Evolutionary conservation across 2,797 vertebrate genomes (phyloP).

Genomic region (Sebastes baramenuke): DNA sequence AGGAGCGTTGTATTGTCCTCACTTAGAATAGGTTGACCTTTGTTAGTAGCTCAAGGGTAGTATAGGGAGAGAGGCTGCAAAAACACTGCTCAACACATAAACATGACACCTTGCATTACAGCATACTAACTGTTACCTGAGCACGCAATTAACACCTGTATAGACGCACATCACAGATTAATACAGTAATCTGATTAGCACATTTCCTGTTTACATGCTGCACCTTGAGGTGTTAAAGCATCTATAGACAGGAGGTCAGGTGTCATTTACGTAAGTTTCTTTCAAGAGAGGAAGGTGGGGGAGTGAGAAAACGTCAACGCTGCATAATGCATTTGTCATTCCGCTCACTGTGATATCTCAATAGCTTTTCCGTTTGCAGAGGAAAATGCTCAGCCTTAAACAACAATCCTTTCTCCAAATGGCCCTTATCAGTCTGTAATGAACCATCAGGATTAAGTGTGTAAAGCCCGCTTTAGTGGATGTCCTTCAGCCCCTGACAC

Average conservation of each 20-base stretch:
- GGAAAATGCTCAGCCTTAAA: slow-evolving; percentile 16
- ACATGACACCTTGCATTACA: not conserved
- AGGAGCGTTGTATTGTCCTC: slow-evolving; percentile 22
- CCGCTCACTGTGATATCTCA: slow-evolving; percentile 7
- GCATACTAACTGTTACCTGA: not conserved
- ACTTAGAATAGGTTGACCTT: slow-evolving; percentile 49
- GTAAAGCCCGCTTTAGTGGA: slow-evolving; percentile 2
- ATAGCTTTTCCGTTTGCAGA: slow-evolving; percentile 11
- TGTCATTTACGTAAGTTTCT: not conserved
- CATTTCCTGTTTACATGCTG: not conserved
- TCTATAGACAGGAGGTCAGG: not conserved
- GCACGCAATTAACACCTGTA: not conserved
- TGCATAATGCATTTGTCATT: slow-evolving; percentile 25
- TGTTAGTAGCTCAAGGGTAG: slow-evolving; percentile 34
- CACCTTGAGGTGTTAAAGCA: not conserved
- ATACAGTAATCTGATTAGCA: not conserved
- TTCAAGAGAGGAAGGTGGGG: not conserved
- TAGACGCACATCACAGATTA: not conserved
- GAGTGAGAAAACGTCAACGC: not conserved
- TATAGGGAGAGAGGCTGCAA: not conserved
- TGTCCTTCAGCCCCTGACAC: slow-evolving; percentile 38
- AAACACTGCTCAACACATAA: slow-evolving; percentile 3
- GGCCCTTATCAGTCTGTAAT: slow-evolving; percentile 39
- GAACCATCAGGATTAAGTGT: slow-evolving; percentile 21
- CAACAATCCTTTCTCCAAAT: slow-evolving; percentile 28